A percentile compares a stretch with the other conserved stretches of the same genome.
phyloP scores from a whole-genome alignment of 1,140 invertebrate genomes.

The Nephila pilipes region DNA sequence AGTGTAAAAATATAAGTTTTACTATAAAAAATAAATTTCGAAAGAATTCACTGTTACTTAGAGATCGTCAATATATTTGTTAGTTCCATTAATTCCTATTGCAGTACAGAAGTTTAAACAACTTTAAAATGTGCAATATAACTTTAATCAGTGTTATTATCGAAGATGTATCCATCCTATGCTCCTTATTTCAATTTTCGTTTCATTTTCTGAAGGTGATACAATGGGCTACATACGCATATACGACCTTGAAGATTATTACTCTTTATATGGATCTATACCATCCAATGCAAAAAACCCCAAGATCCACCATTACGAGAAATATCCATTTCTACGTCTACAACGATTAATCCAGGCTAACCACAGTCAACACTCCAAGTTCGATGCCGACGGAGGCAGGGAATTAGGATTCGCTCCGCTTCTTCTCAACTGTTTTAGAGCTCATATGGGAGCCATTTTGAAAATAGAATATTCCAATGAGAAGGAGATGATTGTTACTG shows the following conservation, averaged over 20 bases:
- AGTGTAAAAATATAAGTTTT: too few relatives aligned
- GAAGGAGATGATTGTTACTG: constrained; percentile 18
- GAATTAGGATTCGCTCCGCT: constrained; percentile 38
- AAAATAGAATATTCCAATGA: neutral
- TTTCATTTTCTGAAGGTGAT: constrained; percentile 35
- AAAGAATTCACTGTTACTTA: too few relatives aligned
- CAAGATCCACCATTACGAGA: neutral
- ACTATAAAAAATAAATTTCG: too few relatives aligned
- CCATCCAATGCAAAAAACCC: neutral
- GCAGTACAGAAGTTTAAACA: too few relatives aligned
- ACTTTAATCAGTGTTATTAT: too few relatives aligned
- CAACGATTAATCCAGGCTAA: neutral
- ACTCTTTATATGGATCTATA: constrained; percentile 20
- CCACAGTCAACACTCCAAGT: constrained; percentile 26
- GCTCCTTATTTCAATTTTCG: too few relatives aligned
- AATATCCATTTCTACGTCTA: constrained; percentile 51
- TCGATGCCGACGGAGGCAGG: neutral
- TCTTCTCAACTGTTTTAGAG: constrained; percentile 54
- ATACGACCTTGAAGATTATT: constrained; percentile 59
- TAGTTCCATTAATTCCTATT: too few relatives aligned
- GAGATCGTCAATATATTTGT: too few relatives aligned
- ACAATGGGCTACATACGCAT: constrained; percentile 31
- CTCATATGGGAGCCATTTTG: constrained; percentile 40
- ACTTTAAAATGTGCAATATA: too few relatives aligned
- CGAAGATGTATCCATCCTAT: too few relatives aligned